These are phyloP conservation scores for Gallinago paraguaiae DNA, from an alignment of 2,113 vertebrate genomes.

Conservation along the genomic window DNA sequence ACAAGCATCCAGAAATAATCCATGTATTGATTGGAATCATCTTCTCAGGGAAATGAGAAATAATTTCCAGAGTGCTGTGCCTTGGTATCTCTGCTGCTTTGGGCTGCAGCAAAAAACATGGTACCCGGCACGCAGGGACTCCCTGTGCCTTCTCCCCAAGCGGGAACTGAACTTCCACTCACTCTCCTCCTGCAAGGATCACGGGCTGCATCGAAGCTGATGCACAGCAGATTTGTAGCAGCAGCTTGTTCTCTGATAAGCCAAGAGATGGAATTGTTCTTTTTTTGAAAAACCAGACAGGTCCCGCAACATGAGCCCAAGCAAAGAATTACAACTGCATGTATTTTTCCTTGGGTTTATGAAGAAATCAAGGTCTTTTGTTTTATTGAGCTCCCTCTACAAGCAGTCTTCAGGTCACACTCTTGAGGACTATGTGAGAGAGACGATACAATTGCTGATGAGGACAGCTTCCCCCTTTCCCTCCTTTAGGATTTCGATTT, in stretches of 20 bases:
- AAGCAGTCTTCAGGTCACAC: neutral
- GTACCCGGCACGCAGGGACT: neutral
- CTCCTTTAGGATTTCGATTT: conserved; percentile 18
- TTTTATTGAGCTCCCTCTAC: neutral
- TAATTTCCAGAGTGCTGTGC: neutral
- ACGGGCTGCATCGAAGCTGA: neutral
- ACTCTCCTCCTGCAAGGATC: neutral
- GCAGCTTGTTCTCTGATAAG: neutral
- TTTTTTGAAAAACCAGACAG: neutral
- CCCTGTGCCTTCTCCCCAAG: neutral
- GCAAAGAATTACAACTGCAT: neutral
- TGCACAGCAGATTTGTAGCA: neutral
- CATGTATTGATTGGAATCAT: neutral
- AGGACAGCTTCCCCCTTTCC: conserved; percentile 20
- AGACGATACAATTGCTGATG: neutral
- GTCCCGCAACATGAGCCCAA: neutral
- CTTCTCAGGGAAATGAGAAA: neutral
- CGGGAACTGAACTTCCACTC: neutral
- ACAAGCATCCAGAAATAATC: conserved; percentile 9
- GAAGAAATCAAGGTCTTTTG: neutral
- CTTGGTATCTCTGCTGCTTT: neutral
- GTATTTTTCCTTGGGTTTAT: neutral
- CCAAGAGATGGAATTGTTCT: neutral
- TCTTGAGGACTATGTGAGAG: neutral
- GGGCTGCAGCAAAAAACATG: neutral